phyloP scores from a whole-genome alignment of 2,797 vertebrate genomes.

The Lagodon rhomboides region DNA sequence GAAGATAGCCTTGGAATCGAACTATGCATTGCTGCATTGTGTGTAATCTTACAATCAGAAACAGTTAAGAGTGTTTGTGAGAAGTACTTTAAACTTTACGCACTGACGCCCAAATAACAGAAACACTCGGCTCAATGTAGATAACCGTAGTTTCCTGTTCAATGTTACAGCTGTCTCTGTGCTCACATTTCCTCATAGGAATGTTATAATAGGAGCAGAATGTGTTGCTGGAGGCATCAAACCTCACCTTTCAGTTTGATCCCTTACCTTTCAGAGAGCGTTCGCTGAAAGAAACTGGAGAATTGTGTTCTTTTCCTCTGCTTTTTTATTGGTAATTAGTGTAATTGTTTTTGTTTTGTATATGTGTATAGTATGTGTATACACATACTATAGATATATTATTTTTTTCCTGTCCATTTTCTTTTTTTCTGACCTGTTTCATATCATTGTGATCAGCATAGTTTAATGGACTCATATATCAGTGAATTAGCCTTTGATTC shows the following conservation, averaged over 20 bases:
- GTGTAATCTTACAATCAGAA: constrained; percentile 1
- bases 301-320: background rate
- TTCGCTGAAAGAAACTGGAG: background rate
- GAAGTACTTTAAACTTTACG: background rate
- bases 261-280: background rate
- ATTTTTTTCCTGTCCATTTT: background rate
- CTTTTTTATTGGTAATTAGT: background rate
- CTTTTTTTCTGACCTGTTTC: background rate
- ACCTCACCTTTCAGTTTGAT: constrained; percentile 2
- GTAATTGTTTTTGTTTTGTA: too few relatives aligned
- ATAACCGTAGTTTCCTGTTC: background rate
- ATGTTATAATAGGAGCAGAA: constrained; percentile 4
- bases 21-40: background rate
- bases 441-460: background rate
- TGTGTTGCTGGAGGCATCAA: constrained; percentile 15
- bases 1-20: constrained; percentile 1
- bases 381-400: too few relatives aligned
- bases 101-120: background rate
- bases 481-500: background rate
- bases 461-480: background rate
- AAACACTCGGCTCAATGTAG: background rate
- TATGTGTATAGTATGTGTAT: too few relatives aligned
- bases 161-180: background rate
- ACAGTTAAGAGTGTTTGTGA: background rate
- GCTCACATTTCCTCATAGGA: constrained; percentile 7